These are phyloP conservation scores for Megalurothrips usitatus DNA, from an alignment of 2,888 invertebrate genomes.

Conservation along the genomic window DNA sequence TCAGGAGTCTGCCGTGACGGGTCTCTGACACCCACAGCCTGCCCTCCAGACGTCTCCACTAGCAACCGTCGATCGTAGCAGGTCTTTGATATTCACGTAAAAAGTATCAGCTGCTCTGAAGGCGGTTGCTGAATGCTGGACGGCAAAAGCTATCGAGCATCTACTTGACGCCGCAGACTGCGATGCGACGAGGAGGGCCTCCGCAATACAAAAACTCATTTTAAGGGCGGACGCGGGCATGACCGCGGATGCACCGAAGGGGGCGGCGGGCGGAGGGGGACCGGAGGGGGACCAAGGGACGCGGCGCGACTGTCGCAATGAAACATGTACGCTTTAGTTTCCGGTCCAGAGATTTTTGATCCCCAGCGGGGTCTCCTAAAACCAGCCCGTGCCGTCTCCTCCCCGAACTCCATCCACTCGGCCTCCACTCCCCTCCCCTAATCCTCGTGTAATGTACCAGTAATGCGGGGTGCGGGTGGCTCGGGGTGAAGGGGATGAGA, in stretches of 20 bases:
- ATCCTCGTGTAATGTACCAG: constrained; percentile 26
- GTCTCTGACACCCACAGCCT: too few species aligned
- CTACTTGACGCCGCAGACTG: too few species aligned
- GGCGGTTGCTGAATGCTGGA: too few species aligned
- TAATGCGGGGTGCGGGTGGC: constrained; percentile 6
- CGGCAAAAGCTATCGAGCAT: too few species aligned
- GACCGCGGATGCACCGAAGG: background rate
- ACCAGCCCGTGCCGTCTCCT: background rate
- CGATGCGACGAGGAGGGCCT: too few species aligned
- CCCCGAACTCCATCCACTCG: background rate
- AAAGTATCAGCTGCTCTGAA: too few species aligned
- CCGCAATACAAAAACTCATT: background rate
- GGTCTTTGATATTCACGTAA: too few species aligned
- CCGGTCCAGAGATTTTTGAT: constrained; percentile 19
- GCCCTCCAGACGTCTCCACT: too few species aligned
- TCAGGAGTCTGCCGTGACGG: too few species aligned
- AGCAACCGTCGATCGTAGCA: too few species aligned
- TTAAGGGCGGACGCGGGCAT: background rate
- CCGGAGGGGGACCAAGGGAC: too few species aligned
- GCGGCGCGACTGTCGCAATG: background rate
- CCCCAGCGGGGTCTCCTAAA: background rate
- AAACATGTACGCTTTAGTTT: constrained; percentile 15
- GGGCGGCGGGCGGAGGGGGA: background rate
- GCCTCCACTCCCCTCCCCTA: background rate
- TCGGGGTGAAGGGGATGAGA: background rate